Evolutionary conservation across 2,888 invertebrate genomes (phyloP).

Genomic region (Cecidostiba fungosa): DNA sequence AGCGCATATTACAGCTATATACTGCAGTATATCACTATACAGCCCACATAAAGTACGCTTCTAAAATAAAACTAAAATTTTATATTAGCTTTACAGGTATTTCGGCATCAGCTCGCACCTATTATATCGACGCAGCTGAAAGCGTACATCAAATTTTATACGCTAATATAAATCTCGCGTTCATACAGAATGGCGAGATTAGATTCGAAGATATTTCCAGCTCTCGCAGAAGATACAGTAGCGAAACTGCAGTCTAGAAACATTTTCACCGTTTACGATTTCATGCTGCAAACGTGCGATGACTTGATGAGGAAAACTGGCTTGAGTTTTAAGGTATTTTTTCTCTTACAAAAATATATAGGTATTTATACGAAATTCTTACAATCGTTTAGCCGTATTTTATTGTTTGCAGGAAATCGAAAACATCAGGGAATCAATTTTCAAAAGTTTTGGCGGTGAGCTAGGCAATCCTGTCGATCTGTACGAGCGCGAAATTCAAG

Average conservation of each 20-base stretch:
- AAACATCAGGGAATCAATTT: conserved; percentile 80
- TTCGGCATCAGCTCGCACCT: not conserved
- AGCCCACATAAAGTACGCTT: not conserved
- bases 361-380: no score
- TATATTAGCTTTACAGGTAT: not conserved
- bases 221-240: conserved; percentile 80
- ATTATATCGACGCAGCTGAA: not conserved
- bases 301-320: conserved; percentile 81
- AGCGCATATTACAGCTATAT: not conserved
- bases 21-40: not conserved
- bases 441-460: conserved; percentile 71
- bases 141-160: not conserved
- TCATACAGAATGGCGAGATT: conserved; percentile 70
- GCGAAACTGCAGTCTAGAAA: conserved; percentile 81
- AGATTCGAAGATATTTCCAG: conserved; percentile 69
- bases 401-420: conserved; percentile 77
- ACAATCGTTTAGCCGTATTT: no score
- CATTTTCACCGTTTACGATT: conserved; percentile 83
- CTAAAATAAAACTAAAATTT: not conserved
- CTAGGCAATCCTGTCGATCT: conserved; percentile 65
- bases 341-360: conserved; percentile 66
- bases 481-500: conserved; percentile 64
- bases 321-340: conserved; percentile 81
- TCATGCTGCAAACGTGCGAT: conserved; percentile 82
- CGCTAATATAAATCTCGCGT: not conserved